Evolutionary conservation across 2,888 invertebrate genomes (phyloP), one percentile per base, ranked within the genome.

Genomic region (Atherix ibis): DNA sequence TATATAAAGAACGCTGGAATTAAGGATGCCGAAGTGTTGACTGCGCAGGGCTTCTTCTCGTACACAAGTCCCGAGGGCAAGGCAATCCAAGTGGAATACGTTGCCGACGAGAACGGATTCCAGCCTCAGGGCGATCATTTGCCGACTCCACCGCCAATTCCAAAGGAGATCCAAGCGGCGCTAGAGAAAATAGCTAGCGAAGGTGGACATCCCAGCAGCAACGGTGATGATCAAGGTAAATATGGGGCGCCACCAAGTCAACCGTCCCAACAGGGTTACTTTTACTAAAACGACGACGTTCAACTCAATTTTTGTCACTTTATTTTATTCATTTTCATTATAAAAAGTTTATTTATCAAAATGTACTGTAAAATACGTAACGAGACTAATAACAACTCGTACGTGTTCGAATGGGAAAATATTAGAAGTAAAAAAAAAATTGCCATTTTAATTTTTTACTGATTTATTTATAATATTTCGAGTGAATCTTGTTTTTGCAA

Each of bases 71-170:
- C 36, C 3, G 36, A 36, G 22, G 36, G 36, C 12, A 27, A 36
- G 18, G 26, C 31, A 31, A 31, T 36, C 4, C 36, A 36, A 19
- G 27, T 36, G 3, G 27, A 31, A 18, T 36, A 36, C 12, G 28
- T 36, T 10, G 36, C 36, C 12, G 36, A 36, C 22, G 36, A 36
- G 14, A 36, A 36, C 27, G 36, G 36, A 5, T 36, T 36, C 18
- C 36, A 36, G n/a, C 36, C 36, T n/a, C 36, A 36, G 18, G 26
- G 83, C 24, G 76, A 73, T 31, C 82, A 83, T 56, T 62, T 83
- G 28, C 83, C 83, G 10, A 83, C 82, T 6, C 78, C 83, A 4
- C 83, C 82, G n/a, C 80, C 83, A 14, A 76, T 81, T 43, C 82
- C 82, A 6, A 65, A 70, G 34, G 80, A 75, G 44, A 82, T 82